phyloP scores from a whole-genome alignment of 2,797 vertebrate species.

The Rhinogobio ventralis region DNA sequence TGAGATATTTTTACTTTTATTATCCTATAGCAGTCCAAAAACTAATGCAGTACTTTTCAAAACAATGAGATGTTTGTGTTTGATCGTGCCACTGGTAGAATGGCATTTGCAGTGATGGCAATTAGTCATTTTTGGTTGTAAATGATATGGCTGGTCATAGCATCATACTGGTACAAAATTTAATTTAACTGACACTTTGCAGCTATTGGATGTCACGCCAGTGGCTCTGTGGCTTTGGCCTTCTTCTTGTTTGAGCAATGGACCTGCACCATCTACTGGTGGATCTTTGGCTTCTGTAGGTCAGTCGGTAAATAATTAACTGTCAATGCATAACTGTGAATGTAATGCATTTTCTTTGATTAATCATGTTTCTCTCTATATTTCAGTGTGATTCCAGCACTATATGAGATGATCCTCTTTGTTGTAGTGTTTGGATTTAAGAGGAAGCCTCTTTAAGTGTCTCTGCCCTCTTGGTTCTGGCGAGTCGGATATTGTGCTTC shows the following conservation, averaged over 20 bases:
- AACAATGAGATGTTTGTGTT: neutral
- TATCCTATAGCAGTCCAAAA: neutral
- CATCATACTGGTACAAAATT: neutral
- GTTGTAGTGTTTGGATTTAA: conserved; percentile 57
- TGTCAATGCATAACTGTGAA: neutral
- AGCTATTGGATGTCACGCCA: conserved; percentile 82
- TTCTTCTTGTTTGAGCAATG: conserved; percentile 88
- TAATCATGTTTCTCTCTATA: conserved; percentile 12
- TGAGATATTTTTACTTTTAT: neutral
- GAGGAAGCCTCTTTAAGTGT: conserved; percentile 56
- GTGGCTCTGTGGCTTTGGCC: conserved; percentile 80
- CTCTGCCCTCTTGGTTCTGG: neutral
- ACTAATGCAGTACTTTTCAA: neutral
- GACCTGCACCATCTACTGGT: conserved; percentile 83
- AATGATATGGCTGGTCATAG: neutral
- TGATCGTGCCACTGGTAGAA: neutral
- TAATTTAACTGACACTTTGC: conserved; percentile 40
- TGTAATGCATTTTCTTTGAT: neutral
- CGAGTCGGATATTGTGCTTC: neutral
- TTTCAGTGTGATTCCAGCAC: conserved; percentile 57
- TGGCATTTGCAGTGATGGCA: neutral
- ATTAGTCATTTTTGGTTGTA: neutral
- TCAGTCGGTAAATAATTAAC: conserved; percentile 66
- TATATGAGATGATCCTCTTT: conserved; percentile 58
- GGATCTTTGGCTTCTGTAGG: conserved; percentile 85